Percentiles rank a stretch among this genome's conserved stretches.
Evolutionary conservation across 2,888 invertebrate species (phyloP).

Genomic region (Sesamia inferens): DNA sequence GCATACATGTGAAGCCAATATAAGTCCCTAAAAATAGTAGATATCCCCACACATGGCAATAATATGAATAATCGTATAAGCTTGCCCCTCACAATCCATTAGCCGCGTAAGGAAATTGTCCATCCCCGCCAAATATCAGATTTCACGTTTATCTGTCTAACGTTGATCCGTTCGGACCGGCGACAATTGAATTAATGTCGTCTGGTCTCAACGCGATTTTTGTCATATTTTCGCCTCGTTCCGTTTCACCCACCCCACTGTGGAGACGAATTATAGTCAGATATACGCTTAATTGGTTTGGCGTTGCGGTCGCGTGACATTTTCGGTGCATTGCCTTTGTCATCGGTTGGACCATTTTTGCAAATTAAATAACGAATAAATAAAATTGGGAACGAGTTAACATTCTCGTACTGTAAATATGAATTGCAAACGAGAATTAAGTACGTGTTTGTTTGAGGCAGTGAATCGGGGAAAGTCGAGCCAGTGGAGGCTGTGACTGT

Average conservation of each 20-base stretch:
- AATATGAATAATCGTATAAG: conserved; percentile 78
- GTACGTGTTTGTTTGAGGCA: conserved; percentile 56
- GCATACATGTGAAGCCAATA: conserved; percentile 23
- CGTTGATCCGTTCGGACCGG: conserved; percentile 86
- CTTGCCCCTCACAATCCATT: conserved; percentile 84
- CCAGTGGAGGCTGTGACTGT: conserved; percentile 49
- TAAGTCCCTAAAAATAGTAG: conserved; percentile 48
- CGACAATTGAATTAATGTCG: conserved; percentile 88
- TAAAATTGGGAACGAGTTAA: conserved; percentile 60
- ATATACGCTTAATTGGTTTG: conserved; percentile 89
- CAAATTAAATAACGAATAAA: conserved; percentile 76
- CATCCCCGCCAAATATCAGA: conserved; percentile 87
- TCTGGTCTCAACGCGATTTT: conserved; percentile 86
- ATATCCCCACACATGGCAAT: conserved; percentile 66
- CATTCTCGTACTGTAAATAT: conserved; percentile 39
- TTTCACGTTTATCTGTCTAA: conserved; percentile 88
- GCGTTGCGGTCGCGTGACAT: conserved; percentile 87
- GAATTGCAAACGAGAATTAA: conserved; percentile 63
- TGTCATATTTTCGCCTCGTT: conserved; percentile 82
- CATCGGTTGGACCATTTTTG: conserved; percentile 81
- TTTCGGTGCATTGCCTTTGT: conserved; percentile 88
- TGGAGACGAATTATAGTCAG: conserved; percentile 82
- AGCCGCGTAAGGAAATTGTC: conserved; percentile 83
- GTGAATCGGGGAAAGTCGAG: conserved; percentile 58
- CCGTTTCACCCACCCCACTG: conserved; percentile 69